Evolutionary conservation across 2,797 vertebrate species (phyloP), one percentile per base, ranked within the genome.

Genomic region (Bovichtus diacanthus): DNA sequence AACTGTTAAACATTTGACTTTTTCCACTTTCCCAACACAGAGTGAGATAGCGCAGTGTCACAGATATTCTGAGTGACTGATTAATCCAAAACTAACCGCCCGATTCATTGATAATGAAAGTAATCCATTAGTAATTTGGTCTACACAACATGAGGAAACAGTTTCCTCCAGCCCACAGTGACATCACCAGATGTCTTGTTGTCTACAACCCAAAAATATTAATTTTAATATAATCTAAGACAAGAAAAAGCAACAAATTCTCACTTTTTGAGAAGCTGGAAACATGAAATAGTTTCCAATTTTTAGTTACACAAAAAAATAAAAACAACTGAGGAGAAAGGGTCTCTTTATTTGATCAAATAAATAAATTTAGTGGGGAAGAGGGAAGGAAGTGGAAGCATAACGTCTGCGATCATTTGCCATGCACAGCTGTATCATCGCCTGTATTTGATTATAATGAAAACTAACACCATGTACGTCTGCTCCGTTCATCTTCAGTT

Each of bases 341-440:
- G 1, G 23, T 54, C 1, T 77, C 39, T 90, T 86, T 90, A 87
- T 92, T 92, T 75, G 71, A 66, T 82, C 5, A 80, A 80, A 80
- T 87, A 71, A 77, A 73, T 55, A 44, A 16, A 76, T 78, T 63
- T 46, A 41, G 12, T 9, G 44, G 69, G 63, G 59, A 38, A 7
- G 23, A 23, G 29, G 71, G 55, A 67, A 9, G 49, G 27, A 69
- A 23, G 5, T 16, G 15, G 6, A 53, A 60, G 27, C 11, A 27
- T 21, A 44, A 49, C 1, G 16, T 18, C 27, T 36, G 41, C 47
- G 49, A 46, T 43, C 23, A 58, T 53, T 23, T 29, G 71, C 29
- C 61, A 62, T n/a, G 3, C 41, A 72, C 50, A 56, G 16, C 41
- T 49, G 13, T 4, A 13, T 41, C 39, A 72, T 19, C 29, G 11